A percentile compares a stretch with the other conserved stretches of the same genome.
These are phyloP conservation scores for Henicopernis longicauda DNA, from an alignment of 2,113 vertebrate genomes.

Conservation along the genomic window DNA sequence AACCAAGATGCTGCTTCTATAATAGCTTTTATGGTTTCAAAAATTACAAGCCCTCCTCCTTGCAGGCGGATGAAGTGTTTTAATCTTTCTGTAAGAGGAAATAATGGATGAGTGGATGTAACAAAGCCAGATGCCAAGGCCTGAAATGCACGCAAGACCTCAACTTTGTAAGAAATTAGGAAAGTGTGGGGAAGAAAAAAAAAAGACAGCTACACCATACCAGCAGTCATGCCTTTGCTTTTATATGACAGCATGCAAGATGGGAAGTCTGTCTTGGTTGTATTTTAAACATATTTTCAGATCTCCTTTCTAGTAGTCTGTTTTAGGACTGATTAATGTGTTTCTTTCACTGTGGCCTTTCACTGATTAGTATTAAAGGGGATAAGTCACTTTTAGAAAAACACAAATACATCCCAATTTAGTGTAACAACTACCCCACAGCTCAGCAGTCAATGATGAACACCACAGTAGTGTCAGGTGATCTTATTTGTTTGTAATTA, in stretches of 20 bases:
- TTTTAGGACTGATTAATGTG: neutral
- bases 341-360: neutral
- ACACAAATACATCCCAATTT: neutral
- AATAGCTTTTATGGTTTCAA: neutral
- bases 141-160: neutral
- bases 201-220: neutral
- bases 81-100: neutral
- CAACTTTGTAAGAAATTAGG: neutral
- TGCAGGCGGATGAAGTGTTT: neutral
- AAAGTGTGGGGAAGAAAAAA: neutral
- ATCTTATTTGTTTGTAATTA: neutral
- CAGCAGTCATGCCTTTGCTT: neutral
- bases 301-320: neutral
- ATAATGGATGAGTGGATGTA: neutral
- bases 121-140: neutral
- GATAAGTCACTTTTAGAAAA: neutral
- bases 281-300: neutral
- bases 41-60: neutral
- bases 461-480: neutral
- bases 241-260: neutral
- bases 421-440: neutral
- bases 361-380: neutral
- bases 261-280: neutral
- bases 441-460: neutral
- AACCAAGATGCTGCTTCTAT: neutral